Evolutionary conservation across 2,888 invertebrate species (phyloP), one percentile per base, ranked within the genome.

Genomic region (Idaea dimidiata): DNA sequence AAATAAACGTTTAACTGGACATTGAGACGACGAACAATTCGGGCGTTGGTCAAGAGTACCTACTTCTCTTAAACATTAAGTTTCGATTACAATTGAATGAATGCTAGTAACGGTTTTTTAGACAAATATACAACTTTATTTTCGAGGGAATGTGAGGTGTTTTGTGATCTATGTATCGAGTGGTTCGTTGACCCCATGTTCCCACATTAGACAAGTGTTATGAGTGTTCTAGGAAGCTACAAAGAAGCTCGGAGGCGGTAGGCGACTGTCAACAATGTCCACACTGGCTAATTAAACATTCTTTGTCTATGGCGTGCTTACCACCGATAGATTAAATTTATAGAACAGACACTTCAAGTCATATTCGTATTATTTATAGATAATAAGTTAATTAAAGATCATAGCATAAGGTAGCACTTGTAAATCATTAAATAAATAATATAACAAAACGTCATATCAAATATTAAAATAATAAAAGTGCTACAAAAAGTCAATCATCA

Each of bases 211-310:
- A 54, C 66, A 56, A 61, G 60, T 63, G 66, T 66, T 65, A 60
- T 62, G 61, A 61, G 63, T 61, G 65, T 72, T 72, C 71, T 60
- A 43, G 65, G 71, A 66, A 66, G 59, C 58, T n/a, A 57, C 59
- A 54, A 59, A 17, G 57, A 24, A 53, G 57, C 10, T 18, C 71
- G 73, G 68, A 72, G 76, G 75, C 80, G 78, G 83, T 78, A 80
- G 83, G 82, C 77, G 72, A 77, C 66, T 71, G 82, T 81, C 81
- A 82, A 85, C 78, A 82, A 64, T 43, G 54, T 74, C 69, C 77
- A 81, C 81, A 77, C 72, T 69, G 73, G 72, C 82, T 87, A 82
- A 87, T 87, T 85, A 87, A 85, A 88, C 86, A 87, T 78, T 81
- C 86, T 84, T 88, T 88, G 87, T 87, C 83, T 84, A 72, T 75